Conservation (phyloP, 2,113 vertebrate species). For the Passer domesticus region DNA sequence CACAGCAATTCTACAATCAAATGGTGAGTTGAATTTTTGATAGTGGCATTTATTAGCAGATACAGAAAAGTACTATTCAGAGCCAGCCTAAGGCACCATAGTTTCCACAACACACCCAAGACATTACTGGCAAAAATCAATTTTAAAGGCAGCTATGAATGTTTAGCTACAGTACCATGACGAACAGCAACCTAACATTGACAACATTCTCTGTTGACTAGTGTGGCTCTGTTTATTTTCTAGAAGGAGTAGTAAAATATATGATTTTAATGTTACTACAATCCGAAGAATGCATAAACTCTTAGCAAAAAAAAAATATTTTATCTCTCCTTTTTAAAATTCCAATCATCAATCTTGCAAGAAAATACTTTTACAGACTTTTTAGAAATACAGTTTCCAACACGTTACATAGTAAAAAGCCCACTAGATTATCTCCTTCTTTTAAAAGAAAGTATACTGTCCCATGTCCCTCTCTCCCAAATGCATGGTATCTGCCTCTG, state of each 20-base stretch:
- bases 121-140: neutral
- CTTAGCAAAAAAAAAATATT: neutral
- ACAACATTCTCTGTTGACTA: neutral
- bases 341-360: neutral
- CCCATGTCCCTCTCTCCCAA: neutral
- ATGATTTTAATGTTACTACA: neutral
- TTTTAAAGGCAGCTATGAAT: neutral
- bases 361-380: neutral
- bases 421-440: neutral
- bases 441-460: neutral
- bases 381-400: neutral
- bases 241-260: neutral
- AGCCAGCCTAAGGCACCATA: constrained; percentile 35
- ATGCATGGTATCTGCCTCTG: neutral
- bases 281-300: neutral
- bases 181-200: neutral
- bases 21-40: neutral
- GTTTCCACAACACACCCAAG: neutral
- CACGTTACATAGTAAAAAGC: accelerated
- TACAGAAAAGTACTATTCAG: neutral
- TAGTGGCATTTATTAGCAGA: neutral
- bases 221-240: neutral
- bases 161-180: neutral
- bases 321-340: neutral
- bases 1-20: neutral